A percentile compares a stretch with the other conserved stretches of the same genome.
phyloP scores from a whole-genome alignment of 2,797 vertebrate genomes.

The Lepilemur septentrionalis region DNA sequence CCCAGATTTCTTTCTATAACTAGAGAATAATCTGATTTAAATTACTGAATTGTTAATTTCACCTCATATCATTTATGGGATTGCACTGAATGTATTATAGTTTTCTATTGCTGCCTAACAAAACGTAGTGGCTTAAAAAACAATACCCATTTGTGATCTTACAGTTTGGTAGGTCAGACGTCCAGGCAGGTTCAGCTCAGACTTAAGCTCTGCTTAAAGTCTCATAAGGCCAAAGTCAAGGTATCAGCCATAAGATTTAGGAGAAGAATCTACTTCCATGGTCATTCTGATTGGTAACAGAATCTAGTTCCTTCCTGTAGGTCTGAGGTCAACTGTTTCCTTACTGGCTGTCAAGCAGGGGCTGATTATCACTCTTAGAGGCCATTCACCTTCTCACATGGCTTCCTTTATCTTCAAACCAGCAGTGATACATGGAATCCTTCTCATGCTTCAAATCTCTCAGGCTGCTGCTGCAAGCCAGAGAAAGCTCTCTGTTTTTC shows the following conservation, averaged over 20 bases:
- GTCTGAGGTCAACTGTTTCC: not conserved
- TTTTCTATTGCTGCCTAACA: not conserved
- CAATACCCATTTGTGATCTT: not conserved
- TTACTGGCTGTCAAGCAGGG: not conserved
- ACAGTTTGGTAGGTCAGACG: not conserved
- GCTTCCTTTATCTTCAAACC: not conserved
- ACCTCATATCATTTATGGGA: not conserved
- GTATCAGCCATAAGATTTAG: not conserved
- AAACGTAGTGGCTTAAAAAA: not conserved
- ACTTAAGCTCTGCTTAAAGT: not conserved
- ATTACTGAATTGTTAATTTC: not conserved
- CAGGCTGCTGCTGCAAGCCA: not conserved
- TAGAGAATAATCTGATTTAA: not conserved
- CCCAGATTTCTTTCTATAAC: not conserved
- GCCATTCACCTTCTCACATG: not conserved
- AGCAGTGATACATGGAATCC: not conserved
- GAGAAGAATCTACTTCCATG: not conserved
- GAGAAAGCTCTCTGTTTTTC: not conserved
- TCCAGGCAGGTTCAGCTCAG: not conserved
- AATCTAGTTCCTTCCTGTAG: not conserved
- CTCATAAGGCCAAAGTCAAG: not conserved
- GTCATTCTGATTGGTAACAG: not conserved
- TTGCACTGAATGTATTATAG: not conserved
- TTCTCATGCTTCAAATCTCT: not conserved
- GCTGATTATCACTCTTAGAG: not conserved